Evolutionary conservation across 2,888 invertebrate genomes (phyloP).

Genomic region (Acanthosepion lycidas): DNA sequence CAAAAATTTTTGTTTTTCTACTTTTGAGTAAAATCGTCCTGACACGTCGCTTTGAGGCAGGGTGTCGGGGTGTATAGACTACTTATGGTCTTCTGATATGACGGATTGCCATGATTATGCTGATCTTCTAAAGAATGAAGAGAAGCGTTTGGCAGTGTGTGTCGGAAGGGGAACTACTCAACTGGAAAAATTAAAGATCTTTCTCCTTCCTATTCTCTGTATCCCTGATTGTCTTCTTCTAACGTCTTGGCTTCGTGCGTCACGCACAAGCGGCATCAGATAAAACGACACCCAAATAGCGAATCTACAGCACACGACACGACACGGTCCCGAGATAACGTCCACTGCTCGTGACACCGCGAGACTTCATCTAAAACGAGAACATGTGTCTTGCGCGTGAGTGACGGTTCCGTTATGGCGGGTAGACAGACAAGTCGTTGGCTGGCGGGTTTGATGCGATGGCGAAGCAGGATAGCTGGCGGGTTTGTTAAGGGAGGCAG

Average conservation of each 20-base stretch:
- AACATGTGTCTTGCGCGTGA: slow-evolving; percentile 23
- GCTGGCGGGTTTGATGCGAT: neutral
- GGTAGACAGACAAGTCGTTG: neutral
- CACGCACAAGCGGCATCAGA: neutral
- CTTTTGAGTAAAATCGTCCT: slow-evolving; percentile 21
- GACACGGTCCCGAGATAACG: slow-evolving; percentile 33
- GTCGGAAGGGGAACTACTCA: neutral
- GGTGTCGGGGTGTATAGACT: neutral
- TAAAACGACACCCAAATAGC: slow-evolving; percentile 1
- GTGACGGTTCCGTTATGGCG: slow-evolving; percentile 8
- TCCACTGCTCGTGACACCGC: neutral
- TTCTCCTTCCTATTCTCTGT: neutral
- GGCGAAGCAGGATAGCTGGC: neutral
- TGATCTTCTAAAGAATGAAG: slow-evolving; percentile 17
- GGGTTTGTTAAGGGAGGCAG: neutral
- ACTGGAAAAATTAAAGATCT: slow-evolving; percentile 12
- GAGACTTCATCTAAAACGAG: slow-evolving; percentile 20
- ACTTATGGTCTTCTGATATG: neutral
- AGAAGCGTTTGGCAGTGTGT: neutral
- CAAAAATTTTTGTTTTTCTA: neutral
- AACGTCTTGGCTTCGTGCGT: neutral
- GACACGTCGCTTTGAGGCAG: neutral
- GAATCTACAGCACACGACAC: neutral
- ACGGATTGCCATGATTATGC: neutral
- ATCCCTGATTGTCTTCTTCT: neutral